Evolutionary conservation across 2,113 vertebrate genomes (phyloP).

Genomic region (Larimichthys polyactis): DNA sequence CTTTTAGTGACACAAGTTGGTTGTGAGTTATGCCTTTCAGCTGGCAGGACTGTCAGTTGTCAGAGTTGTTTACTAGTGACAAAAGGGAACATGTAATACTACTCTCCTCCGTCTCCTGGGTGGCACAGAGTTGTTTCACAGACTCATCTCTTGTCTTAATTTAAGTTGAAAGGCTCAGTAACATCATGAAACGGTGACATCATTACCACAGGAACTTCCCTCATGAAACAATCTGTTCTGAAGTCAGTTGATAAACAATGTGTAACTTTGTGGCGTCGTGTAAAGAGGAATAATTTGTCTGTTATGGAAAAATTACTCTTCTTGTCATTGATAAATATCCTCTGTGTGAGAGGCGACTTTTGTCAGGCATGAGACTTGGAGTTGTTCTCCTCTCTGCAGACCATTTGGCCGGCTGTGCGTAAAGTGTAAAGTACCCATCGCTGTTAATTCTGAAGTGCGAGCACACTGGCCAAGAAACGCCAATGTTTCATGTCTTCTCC

Average conservation of each 20-base stretch:
- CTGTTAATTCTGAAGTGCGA: constrained; percentile 69
- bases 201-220: constrained; percentile 39
- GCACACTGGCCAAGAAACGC: constrained; percentile 65
- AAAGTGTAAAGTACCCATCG: constrained; percentile 10
- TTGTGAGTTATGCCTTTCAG: constrained; percentile 25
- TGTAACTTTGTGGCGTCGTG: constrained; percentile 33
- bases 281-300: not conserved
- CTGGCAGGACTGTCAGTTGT: constrained; percentile 37
- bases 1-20: constrained; percentile 36
- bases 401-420: constrained; percentile 37
- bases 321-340: constrained; percentile 19
- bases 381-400: constrained; percentile 20
- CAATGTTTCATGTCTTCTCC: constrained; percentile 77
- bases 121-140: constrained; percentile 30
- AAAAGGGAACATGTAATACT: constrained; percentile 30
- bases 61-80: constrained; percentile 63
- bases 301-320: constrained; percentile 11
- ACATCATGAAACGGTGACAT: constrained; percentile 24
- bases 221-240: constrained; percentile 23
- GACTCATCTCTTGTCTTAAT: constrained; percentile 27
- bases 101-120: constrained; percentile 24
- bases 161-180: constrained; percentile 22
- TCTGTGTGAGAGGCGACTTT: constrained; percentile 14
- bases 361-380: not conserved
- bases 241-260: constrained; percentile 20